phyloP scores from a whole-genome alignment of 2,113 vertebrate species.

The Emydocephalus ijimae region DNA sequence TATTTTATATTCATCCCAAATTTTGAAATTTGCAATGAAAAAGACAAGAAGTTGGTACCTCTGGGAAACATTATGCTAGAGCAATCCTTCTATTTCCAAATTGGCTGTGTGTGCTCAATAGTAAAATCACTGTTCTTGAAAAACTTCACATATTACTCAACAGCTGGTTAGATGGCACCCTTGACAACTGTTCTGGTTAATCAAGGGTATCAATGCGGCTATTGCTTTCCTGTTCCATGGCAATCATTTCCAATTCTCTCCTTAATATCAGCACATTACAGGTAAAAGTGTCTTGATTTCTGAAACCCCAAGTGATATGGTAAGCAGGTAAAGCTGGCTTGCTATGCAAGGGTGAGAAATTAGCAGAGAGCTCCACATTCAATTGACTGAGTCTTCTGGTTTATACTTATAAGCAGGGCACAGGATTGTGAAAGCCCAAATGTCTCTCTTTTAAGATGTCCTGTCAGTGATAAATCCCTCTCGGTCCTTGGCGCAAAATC shows the following conservation, averaged over 20 bases:
- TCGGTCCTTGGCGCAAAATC: neutral
- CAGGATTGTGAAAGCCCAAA: conserved; percentile 9
- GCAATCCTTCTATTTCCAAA: conserved; percentile 35
- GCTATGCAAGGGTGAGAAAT: conserved; percentile 14
- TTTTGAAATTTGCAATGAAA: conserved; percentile 2
- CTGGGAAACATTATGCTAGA: conserved; percentile 6
- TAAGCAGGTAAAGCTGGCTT: neutral
- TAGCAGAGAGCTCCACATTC: conserved; percentile 10
- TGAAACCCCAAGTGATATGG: conserved; percentile 24
- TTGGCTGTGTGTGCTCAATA: conserved; percentile 47
- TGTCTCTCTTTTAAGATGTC: neutral
- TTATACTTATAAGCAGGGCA: neutral
- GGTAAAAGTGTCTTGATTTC: conserved; percentile 42
- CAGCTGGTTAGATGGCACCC: conserved; percentile 57
- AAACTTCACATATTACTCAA: conserved; percentile 50
- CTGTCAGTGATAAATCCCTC: neutral
- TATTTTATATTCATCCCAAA: conserved; percentile 12
- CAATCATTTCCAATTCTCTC: conserved; percentile 30
- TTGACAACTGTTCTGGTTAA: conserved; percentile 65
- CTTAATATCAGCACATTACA: conserved; percentile 44
- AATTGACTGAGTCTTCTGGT: neutral
- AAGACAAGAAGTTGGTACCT: conserved; percentile 21
- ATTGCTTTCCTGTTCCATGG: conserved; percentile 28
- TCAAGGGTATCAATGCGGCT: conserved; percentile 62
- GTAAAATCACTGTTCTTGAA: conserved; percentile 56